These are phyloP conservation scores for Planiliza haematocheilus DNA, from an alignment of 2,113 vertebrate species.

Conservation along the genomic window DNA sequence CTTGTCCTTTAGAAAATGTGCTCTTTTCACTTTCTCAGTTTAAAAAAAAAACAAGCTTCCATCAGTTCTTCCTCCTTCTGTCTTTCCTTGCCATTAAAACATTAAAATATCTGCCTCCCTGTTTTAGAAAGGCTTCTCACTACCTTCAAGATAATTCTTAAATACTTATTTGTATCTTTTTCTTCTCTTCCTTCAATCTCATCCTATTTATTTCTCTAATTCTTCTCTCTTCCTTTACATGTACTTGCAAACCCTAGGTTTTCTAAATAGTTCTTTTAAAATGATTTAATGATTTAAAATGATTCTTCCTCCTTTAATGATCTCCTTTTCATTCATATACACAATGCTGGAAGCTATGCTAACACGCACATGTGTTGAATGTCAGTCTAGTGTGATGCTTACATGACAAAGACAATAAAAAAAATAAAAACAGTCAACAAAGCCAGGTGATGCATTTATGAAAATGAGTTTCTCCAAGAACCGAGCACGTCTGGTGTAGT, in stretches of 20 bases:
- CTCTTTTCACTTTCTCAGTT: slow-evolving; percentile 9
- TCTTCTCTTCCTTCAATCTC: no score
- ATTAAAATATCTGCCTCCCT: background rate
- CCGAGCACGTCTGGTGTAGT: background rate
- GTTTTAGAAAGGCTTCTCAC: background rate
- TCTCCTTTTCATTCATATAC: background rate
- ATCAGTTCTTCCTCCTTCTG: slow-evolving; percentile 16
- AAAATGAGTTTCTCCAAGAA: slow-evolving; percentile 2
- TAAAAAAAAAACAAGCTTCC: background rate
- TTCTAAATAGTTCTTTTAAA: background rate
- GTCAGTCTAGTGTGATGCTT: background rate
- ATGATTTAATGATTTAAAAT: background rate
- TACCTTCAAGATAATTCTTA: no score
- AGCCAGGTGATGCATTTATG: slow-evolving; percentile 8
- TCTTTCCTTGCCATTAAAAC: background rate
- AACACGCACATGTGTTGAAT: slow-evolving; percentile 8
- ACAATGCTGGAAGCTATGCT: background rate
- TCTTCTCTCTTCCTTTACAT: no score
- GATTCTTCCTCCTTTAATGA: background rate
- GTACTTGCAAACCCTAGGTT: no score
- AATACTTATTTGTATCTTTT: no score
- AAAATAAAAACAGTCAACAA: background rate
- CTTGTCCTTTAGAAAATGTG: slow-evolving; percentile 21
- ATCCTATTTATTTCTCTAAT: no score
- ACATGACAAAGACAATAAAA: no score